Percentiles rank a stretch among this genome's conserved stretches.
phyloP scores from a whole-genome alignment of 1,140 invertebrate species.

The Zaprionus kolodkinae region DNA sequence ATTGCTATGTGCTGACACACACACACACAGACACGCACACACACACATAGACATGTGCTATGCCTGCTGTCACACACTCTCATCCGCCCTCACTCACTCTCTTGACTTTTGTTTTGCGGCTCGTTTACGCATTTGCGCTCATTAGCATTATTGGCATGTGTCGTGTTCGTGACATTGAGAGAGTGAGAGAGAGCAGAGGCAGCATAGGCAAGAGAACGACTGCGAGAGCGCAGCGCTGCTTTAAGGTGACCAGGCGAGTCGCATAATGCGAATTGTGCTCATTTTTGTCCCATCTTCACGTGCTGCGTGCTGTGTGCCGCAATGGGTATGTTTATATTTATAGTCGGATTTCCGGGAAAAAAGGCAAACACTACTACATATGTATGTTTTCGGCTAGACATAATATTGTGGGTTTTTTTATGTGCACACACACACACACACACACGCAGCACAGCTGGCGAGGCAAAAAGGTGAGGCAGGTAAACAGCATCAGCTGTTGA shows the following conservation, averaged over 20 bases:
- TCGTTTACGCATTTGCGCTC: constrained; percentile 75
- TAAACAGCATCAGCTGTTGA: constrained; percentile 23
- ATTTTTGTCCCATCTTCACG: constrained; percentile 39
- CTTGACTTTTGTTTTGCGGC: constrained; percentile 35
- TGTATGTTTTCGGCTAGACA: constrained; percentile 21
- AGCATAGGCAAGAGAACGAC: not conserved
- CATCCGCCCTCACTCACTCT: constrained; percentile 5
- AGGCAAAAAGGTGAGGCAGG: constrained; percentile 4
- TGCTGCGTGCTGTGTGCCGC: constrained; percentile 22
- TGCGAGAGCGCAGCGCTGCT: not conserved
- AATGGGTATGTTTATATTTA: constrained; percentile 38
- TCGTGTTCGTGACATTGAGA: constrained; percentile 48
- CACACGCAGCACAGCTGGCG: not conserved
- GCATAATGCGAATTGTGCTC: constrained; percentile 21
- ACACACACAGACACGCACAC: not conserved
- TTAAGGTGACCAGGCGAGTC: constrained; percentile 37
- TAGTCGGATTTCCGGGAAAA: constrained; percentile 35
- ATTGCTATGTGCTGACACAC: constrained; percentile 52
- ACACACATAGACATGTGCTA: not conserved
- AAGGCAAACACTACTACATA: not conserved
- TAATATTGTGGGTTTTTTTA: constrained; percentile 34
- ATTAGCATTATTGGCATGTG: constrained; percentile 72
- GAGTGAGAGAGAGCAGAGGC: constrained; percentile 8
- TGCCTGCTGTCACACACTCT: constrained; percentile 4
- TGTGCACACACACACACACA: not conserved